Base-by-base conservation (phyloP, 2,888 invertebrate species). In the Tryphoninae sp. region DNA sequence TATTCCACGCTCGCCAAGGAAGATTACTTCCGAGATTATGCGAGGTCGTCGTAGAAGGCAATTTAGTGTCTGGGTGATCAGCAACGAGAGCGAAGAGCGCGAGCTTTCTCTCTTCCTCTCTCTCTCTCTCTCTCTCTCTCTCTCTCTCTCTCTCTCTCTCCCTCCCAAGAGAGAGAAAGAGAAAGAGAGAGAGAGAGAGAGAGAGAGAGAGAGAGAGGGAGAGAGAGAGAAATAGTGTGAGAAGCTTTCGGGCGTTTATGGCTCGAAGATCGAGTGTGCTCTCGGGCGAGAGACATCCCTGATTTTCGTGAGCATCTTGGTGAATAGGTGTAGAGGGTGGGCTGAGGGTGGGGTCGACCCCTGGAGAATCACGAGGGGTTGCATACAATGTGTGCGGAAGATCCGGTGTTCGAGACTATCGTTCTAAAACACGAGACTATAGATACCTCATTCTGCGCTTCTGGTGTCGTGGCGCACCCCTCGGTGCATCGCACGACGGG, bases 61-160 rank as follows among this genome's bases (percentile, higher is more conserved):
- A 84, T 84, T 84, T 83, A 84, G 80, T 83, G 80, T 84, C 81
- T 84, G 72, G 74, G 83, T 84, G 84, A 84, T 84, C 81, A 84
- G 80, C 72, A 71, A 72, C 73, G 80, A 74, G 64, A 40, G 45
- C 11, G 13, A 71, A 42, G 22, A 19, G 42, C 19, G 22, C 3
- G 19, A 40, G 59, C 22, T 33, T 6, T 33, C 33, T 33, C 33
- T 26, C 3, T 2, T 3, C 3, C 26, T 19, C 19, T 19, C 19
- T 19, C 19, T 19, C 19, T 19, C 19, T 19, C 19, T 19, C 19
- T 19, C 19, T 19, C 19, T 19, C 19, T 19, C 22, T 33, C 0
- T 33, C 33, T 33, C 33, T 26, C 3, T 2, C 26, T 26, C 26
- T 19, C 19, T 19, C 19, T 19, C 19, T 19, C 19, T 19, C 19